Conservation (phyloP, 2,797 vertebrate species). For the Galago senegalensis region DNA sequence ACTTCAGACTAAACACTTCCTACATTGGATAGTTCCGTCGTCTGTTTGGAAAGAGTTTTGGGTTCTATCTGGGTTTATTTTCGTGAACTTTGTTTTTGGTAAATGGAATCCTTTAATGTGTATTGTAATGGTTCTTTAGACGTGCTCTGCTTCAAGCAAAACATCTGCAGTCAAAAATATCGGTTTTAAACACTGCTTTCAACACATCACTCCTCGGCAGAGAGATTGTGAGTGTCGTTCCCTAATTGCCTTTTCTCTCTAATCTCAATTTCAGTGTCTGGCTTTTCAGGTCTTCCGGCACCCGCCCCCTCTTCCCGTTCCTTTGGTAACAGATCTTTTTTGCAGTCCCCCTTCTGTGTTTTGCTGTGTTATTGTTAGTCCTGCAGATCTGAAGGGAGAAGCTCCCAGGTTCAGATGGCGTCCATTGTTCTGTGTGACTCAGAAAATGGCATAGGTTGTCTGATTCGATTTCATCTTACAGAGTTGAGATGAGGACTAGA, state of each 20-base stretch:
- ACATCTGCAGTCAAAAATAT: conserved; percentile 45
- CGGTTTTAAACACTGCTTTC: conserved; percentile 22
- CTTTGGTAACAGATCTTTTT: not conserved
- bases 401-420: not conserved
- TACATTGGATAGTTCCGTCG: not conserved
- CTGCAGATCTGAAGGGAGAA: not conserved
- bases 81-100: conserved; percentile 8
- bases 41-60: conserved; percentile 36
- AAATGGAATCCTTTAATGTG: conserved; percentile 11
- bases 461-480: not conserved
- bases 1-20: conserved; percentile 37
- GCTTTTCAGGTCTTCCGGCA: not conserved
- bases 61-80: conserved; percentile 56
- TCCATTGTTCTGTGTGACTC: not conserved
- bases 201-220: not conserved
- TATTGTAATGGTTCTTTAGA: conserved; percentile 49
- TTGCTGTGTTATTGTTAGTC: not conserved
- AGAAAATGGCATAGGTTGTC: not conserved
- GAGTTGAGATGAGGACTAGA: not conserved
- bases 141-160: conserved; percentile 44
- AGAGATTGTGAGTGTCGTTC: conserved; percentile 17
- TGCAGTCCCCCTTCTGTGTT: not conserved
- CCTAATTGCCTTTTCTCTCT: not conserved
- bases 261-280: not conserved
- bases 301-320: not conserved